These are phyloP conservation scores for Echinarachnius parma DNA, from an alignment of 53 echinoderm and acorn worm genomes.

Conservation along the genomic window DNA sequence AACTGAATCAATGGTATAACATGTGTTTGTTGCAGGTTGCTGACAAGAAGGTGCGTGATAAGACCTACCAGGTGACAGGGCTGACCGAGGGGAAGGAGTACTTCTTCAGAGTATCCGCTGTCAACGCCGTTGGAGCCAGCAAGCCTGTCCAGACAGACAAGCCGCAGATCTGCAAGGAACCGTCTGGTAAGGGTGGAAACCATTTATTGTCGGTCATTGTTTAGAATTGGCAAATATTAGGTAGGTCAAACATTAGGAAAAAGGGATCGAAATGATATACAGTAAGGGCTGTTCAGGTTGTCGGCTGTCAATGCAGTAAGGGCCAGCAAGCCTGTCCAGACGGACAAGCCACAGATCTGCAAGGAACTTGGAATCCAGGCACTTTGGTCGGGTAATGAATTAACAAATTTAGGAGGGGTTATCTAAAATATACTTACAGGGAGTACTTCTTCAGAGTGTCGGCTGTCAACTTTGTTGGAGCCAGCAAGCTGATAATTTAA, in stretches of 20 bases:
- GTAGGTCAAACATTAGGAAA: too few species aligned
- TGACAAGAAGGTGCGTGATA: constrained; percentile 56
- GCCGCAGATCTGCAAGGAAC: constrained; percentile 84
- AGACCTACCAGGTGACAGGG: constrained; percentile 70
- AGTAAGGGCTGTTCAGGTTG: constrained; percentile 77
- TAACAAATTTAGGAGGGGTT: not conserved
- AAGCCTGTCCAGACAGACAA: constrained; percentile 62
- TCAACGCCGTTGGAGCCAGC: constrained; percentile 79
- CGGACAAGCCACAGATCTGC: constrained; percentile 60
- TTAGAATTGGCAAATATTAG: too few species aligned
- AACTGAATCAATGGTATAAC: too few species aligned
- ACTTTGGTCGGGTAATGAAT: too few species aligned
- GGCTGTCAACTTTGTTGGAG: constrained; percentile 77
- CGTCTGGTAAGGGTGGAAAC: constrained; percentile 70
- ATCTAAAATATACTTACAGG: not conserved
- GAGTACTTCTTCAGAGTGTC: constrained; percentile 75
- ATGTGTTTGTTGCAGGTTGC: constrained; percentile 50
- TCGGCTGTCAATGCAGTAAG: constrained; percentile 77
- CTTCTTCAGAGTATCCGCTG: constrained; percentile 79
- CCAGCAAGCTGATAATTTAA: constrained; percentile 54
- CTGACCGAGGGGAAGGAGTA: constrained; percentile 93
- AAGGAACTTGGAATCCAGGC: constrained; percentile 81
- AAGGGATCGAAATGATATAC: constrained; percentile 39
- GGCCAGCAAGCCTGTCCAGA: constrained; percentile 53
- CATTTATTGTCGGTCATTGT: too few species aligned